Percentiles rank a stretch among this genome's conserved stretches.
These are phyloP conservation scores for Drosophila nebulosa DNA, from an alignment of 1,140 invertebrate genomes.

Conservation along the genomic window DNA sequence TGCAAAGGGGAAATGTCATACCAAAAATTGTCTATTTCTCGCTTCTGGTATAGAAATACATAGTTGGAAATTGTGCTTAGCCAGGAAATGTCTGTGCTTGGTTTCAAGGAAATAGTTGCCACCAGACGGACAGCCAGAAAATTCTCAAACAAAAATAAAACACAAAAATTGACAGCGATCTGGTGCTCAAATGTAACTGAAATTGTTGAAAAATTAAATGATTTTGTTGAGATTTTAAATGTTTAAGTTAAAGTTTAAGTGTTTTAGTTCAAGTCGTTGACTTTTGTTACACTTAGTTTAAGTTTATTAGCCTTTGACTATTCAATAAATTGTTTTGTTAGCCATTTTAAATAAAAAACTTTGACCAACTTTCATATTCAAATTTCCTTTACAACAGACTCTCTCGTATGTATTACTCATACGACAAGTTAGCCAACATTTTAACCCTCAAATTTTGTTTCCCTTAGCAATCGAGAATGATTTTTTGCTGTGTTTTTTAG, in stretches of 20 bases:
- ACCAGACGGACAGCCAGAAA: not conserved
- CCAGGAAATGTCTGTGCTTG: not conserved
- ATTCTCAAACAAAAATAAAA: not conserved
- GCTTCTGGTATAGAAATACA: constrained; percentile 3
- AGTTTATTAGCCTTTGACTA: too few relatives aligned
- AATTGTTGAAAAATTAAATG: not conserved
- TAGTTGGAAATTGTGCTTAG: not conserved
- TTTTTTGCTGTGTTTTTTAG: not conserved
- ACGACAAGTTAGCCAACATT: not conserved
- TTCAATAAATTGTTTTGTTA: too few relatives aligned
- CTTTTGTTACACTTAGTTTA: too few relatives aligned
- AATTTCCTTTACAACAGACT: too few relatives aligned
- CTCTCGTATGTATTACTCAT: not conserved
- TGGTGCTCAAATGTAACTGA: not conserved
- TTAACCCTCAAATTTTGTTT: not conserved
- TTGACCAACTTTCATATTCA: too few relatives aligned
- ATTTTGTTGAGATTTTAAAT: not conserved
- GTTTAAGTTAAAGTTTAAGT: not conserved
- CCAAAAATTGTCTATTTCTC: constrained; percentile 44
- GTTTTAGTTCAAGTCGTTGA: too few relatives aligned
- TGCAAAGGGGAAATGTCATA: constrained; percentile 35
- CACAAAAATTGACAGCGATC: not conserved
- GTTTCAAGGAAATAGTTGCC: not conserved
- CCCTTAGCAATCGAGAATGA: too few relatives aligned
- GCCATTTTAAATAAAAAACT: too few relatives aligned